Base-by-base conservation (phyloP, 2,888 invertebrate genomes). In the Thelaira solivaga region DNA sequence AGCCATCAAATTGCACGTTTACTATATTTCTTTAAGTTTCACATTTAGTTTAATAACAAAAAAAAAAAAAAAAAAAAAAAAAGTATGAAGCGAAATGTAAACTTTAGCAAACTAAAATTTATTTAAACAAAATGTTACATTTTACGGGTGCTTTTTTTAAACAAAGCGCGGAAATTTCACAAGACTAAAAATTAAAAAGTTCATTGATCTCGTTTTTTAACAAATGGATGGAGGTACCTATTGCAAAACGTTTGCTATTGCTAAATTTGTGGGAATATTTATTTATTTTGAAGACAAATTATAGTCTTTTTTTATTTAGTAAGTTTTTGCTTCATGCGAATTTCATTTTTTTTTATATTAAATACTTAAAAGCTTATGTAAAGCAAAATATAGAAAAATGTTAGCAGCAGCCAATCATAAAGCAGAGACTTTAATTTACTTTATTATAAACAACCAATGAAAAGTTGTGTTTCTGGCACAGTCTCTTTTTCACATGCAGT, bases 181-280 rank as follows among this genome's bases (percentile, higher is more conserved):
- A 7, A 3, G 1, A 47, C n/a, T 22, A 49, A 49, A 61, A 24
- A 10, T 53, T 24, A 43, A 72, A 36, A 49, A 61, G 74, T 67
- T 67, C 67, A 74, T 67, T 74, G 67, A 51, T 67, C 74, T 67
- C 6, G 18, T 24, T 41, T 43, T 36, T 43, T 36, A 18, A 31
- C n/a, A 39, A 67, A 24, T 41, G 6, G n/a, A n/a, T n/a, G n/a
- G n/a, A n/a, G n/a, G n/a, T n/a, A n/a, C n/a, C n/a, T 41, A 39
- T 49, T 55, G 36, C 45, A 31, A 73, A 73, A 73, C 47, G 7
- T 51, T 72, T 41, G 43, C 45, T 43, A 45, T 74, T 57, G 59
- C 29, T 61, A 36, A 74, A 74, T 61, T 67, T 74, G 45, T 61
- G 67, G 39, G 74, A 67, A 67, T 67, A 20, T 73, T 49, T 20